A percentile compares a stretch with the other conserved stretches of the same genome.
Conservation (phyloP, 2,888 invertebrate species). For the Hydriomena furcata region DNA sequence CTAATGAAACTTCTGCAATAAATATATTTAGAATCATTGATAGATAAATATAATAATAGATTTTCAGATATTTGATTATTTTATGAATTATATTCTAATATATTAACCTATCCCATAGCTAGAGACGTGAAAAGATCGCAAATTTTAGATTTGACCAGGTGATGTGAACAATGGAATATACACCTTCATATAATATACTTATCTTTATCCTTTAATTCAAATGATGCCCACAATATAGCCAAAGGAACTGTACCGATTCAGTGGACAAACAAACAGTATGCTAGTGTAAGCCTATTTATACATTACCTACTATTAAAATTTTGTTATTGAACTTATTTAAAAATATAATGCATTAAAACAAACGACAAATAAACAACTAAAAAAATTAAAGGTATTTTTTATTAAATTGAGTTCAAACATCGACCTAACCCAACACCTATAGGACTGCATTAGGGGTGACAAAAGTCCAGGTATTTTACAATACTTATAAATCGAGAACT, state of each 20-base stretch:
- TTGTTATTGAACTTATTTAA: constrained; percentile 82
- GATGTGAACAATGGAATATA: not conserved
- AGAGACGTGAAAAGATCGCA: constrained; percentile 15
- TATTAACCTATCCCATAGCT: not conserved
- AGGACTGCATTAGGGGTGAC: too few relatives aligned
- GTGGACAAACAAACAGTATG: constrained; percentile 67
- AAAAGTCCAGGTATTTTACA: too few relatives aligned
- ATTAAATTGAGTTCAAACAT: too few relatives aligned
- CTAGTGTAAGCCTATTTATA: constrained; percentile 81
- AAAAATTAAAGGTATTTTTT: constrained; percentile 51
- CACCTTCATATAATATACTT: not conserved
- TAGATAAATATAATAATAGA: constrained; percentile 17
- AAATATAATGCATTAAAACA: constrained; percentile 78
- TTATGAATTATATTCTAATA: constrained; percentile 2
- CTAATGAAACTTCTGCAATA: constrained; percentile 25
- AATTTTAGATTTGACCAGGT: constrained; percentile 28
- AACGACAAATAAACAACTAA: constrained; percentile 79
- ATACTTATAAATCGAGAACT: too few relatives aligned
- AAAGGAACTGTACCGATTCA: constrained; percentile 52
- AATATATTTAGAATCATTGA: constrained; percentile 22
- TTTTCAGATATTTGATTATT: constrained; percentile 16
- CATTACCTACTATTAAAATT: constrained; percentile 70
- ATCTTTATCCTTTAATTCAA: constrained; percentile 1
- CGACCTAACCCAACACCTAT: too few relatives aligned
- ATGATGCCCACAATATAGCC: constrained; percentile 31